Conservation (phyloP, 2,797 vertebrate species). For the Melanotaenia maccullochi region DNA sequence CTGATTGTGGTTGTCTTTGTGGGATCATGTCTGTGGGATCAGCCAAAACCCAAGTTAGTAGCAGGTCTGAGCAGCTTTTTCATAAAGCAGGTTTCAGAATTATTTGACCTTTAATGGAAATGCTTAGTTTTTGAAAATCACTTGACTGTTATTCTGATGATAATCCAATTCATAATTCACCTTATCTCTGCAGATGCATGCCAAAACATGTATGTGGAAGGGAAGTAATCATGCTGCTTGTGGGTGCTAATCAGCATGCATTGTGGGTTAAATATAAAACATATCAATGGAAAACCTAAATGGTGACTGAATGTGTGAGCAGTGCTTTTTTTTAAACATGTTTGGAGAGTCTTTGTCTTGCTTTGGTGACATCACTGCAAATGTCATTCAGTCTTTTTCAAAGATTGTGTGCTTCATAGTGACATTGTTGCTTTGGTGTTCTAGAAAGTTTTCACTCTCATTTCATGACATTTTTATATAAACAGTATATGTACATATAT, state of each 20-base stretch:
- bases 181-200: not conserved
- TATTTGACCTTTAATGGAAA: not conserved
- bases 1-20: not conserved
- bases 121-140: slow-evolving; percentile 6
- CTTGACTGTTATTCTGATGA: not conserved
- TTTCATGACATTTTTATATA: slow-evolving; percentile 17
- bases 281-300: slow-evolving; percentile 1
- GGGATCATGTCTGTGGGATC: not conserved
- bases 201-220: not conserved
- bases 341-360: slow-evolving; percentile 8
- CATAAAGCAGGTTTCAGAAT: slow-evolving; percentile 1
- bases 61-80: not conserved
- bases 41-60: not conserved
- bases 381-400: slow-evolving; percentile 25
- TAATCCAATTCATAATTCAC: not conserved
- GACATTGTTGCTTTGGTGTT: slow-evolving; percentile 18
- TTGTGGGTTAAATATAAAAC: slow-evolving; percentile 26
- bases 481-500: not conserved
- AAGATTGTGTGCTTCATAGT: slow-evolving; percentile 15
- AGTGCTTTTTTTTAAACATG: slow-evolving; percentile 22
- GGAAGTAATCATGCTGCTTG: slow-evolving; percentile 24
- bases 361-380: slow-evolving; percentile 27
- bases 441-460: slow-evolving; percentile 13
- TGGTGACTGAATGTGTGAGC: slow-evolving; percentile 19
- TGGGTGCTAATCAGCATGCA: slow-evolving; percentile 45